A percentile compares a stretch with the other conserved stretches of the same genome.
phyloP scores from a whole-genome alignment of 2,797 vertebrate species.

The Poecilia wingei region DNA sequence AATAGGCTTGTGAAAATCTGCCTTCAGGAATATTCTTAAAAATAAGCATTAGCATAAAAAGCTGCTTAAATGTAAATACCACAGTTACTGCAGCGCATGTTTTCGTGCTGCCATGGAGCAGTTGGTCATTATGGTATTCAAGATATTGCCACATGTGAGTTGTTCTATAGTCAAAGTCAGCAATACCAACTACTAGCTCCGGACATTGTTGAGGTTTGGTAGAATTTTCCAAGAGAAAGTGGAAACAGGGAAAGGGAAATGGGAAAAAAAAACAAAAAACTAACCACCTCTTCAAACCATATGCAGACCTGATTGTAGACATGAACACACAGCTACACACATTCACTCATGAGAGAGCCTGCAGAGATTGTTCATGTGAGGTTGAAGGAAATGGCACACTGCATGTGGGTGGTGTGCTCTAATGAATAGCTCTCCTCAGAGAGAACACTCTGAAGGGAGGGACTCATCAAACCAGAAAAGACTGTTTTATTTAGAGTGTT shows the following conservation, averaged over 20 bases:
- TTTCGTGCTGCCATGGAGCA: no score
- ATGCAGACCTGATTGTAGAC: conserved; percentile 27
- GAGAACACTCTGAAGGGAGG: conserved; percentile 52
- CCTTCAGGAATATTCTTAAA: no score
- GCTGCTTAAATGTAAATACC: no score
- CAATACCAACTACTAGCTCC: conserved; percentile 40
- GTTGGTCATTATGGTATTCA: conserved; percentile 26
- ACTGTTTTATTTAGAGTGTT: conserved; percentile 68
- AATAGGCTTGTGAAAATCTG: no score
- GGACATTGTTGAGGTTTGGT: conserved; percentile 37
- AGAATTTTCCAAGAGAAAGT: conserved; percentile 64
- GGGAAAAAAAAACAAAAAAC: conserved; percentile 47
- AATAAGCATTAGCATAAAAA: no score
- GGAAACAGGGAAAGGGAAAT: conserved; percentile 52
- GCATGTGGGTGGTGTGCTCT: conserved; percentile 74
- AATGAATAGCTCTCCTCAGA: conserved; percentile 79
- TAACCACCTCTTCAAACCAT: conserved; percentile 41
- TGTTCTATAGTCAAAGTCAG: conserved; percentile 37
- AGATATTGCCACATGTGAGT: conserved; percentile 35
- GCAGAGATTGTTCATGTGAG: conserved; percentile 70
- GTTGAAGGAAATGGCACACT: conserved; percentile 68
- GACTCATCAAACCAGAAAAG: conserved; percentile 65
- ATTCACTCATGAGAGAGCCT: conserved; percentile 43
- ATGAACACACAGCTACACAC: conserved; percentile 12
- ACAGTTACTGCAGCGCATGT: no score